Percentiles rank a stretch among this genome's conserved stretches.
phyloP scores from a whole-genome alignment of 1,140 invertebrate genomes.

The Drosophila kepulauana region DNA sequence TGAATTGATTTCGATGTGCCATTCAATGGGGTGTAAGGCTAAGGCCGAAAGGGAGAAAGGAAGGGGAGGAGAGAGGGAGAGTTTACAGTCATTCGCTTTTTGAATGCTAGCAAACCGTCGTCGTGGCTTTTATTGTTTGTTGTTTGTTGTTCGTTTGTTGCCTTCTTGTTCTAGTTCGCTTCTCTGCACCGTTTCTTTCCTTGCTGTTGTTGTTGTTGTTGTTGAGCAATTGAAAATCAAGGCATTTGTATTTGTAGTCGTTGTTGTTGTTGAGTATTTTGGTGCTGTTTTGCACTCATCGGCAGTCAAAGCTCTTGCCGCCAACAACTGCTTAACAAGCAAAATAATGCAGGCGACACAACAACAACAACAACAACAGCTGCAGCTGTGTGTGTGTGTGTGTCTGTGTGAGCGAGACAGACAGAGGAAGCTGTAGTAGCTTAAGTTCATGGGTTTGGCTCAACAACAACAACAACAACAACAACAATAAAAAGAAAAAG shows the following conservation, averaged over 20 bases:
- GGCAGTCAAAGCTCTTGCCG: slow-evolving; percentile 64
- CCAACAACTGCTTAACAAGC: slow-evolving; percentile 78
- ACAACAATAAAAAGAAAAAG: too few species aligned
- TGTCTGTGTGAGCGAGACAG: background rate
- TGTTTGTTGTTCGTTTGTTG: slow-evolving; percentile 68
- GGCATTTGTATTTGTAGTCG: slow-evolving; percentile 59
- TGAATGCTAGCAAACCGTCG: slow-evolving; percentile 22
- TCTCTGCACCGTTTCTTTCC: too few species aligned
- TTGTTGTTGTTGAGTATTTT: slow-evolving; percentile 47
- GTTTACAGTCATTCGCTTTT: slow-evolving; percentile 22
- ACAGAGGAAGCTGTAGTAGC: background rate
- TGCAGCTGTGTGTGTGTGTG: too few species aligned
- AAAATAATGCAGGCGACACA: slow-evolving; percentile 64
- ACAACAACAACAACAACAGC: background rate
- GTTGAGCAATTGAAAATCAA: slow-evolving; percentile 74
- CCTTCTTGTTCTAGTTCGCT: slow-evolving; percentile 13
- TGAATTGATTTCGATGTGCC: slow-evolving; percentile 77
- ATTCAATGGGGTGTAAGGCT: slow-evolving; percentile 6
- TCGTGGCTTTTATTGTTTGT: slow-evolving; percentile 72
- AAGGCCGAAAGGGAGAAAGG: background rate
- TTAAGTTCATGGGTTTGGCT: background rate
- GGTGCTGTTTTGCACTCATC: slow-evolving; percentile 61
- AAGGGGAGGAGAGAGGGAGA: too few species aligned
- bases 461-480: background rate
- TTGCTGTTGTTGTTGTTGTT: slow-evolving; percentile 22